Evolutionary conservation across 2,797 vertebrate genomes (phyloP).

Genomic region (Pipistrellus nathusii): DNA sequence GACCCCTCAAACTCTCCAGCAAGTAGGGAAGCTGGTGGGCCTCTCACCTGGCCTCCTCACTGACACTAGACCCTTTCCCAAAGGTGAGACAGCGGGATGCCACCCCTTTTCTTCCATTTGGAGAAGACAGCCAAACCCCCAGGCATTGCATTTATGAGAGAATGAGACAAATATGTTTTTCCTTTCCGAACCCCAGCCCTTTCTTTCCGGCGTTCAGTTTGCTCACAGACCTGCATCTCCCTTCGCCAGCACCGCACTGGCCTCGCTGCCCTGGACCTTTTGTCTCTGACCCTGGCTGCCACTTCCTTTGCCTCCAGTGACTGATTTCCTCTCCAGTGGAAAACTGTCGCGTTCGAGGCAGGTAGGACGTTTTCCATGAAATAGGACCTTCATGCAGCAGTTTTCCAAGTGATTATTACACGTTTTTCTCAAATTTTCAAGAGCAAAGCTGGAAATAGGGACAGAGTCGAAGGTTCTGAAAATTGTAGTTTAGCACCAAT

Average conservation of each 20-base stretch:
- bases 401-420: neutral
- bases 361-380: neutral
- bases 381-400: neutral
- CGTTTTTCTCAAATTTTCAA: neutral
- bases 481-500: neutral
- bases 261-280: neutral
- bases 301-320: neutral
- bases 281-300: neutral
- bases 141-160: neutral
- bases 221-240: neutral
- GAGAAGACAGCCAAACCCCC: neutral
- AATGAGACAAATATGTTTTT: neutral
- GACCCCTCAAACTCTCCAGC: conserved; percentile 60
- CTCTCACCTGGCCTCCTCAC: neutral
- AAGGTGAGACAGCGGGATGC: neutral
- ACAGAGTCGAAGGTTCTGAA: conserved; percentile 34
- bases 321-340: neutral
- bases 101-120: neutral
- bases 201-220: neutral
- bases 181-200: neutral
- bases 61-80: conserved; percentile 38
- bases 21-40: conserved; percentile 19
- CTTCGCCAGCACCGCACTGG: neutral
- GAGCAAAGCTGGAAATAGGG: neutral
- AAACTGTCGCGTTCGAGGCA: neutral